A percentile compares a stretch with the other conserved stretches of the same genome.
phyloP scores from a whole-genome alignment of 1,140 invertebrate species.

The Propsilocerus akamusi region DNA sequence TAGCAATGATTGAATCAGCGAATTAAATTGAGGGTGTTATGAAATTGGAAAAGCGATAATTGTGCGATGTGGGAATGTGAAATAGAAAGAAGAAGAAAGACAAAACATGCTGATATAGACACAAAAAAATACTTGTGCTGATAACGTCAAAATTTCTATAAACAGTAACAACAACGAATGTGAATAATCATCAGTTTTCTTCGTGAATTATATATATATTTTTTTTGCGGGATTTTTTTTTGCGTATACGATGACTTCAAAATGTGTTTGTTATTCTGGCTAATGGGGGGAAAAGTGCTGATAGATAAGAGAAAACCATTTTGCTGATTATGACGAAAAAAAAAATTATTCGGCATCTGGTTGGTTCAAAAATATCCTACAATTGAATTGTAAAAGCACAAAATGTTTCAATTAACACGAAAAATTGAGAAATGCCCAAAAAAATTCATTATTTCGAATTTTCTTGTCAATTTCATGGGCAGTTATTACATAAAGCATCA shows the following conservation, averaged over 20 bases:
- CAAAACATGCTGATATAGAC: constrained; percentile 1
- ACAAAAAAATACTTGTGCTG: constrained; percentile 2
- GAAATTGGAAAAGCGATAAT: no score
- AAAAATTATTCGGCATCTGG: no score
- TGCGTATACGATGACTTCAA: background rate
- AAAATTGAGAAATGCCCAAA: no score
- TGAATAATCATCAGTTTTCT: constrained; percentile 3
- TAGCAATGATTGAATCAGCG: no score
- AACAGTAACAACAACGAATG: background rate
- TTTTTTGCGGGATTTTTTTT: background rate
- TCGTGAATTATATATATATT: background rate
- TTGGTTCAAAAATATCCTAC: no score
- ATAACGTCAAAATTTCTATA: background rate
- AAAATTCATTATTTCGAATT: no score
- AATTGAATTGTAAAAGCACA: no score
- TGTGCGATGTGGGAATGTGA: background rate
- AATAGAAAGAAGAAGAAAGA: background rate
- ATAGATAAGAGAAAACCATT: background rate
- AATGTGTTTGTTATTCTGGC: background rate
- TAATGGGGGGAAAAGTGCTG: background rate
- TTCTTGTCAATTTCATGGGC: no score
- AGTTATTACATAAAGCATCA: no score
- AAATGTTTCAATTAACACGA: no score
- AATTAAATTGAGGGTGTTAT: no score
- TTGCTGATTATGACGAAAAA: background rate